Conservation (phyloP, 2,113 vertebrate species). For the Lathamus discolor region DNA sequence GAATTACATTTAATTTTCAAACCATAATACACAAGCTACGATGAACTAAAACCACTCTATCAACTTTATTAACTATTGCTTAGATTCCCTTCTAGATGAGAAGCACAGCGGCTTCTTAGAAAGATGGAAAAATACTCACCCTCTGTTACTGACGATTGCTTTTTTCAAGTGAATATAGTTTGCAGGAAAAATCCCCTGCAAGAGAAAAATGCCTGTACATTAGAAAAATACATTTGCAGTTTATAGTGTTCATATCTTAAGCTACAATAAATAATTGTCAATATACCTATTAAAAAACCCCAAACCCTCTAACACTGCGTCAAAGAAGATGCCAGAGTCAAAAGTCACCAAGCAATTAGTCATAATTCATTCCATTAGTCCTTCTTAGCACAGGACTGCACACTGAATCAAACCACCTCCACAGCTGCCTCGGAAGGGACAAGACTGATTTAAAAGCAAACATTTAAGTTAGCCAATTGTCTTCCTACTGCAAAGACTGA, state of each 20-base stretch:
- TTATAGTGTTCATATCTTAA: not conserved
- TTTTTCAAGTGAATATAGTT: slow-evolving; percentile 86
- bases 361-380: not conserved
- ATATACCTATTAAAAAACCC: not conserved
- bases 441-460: not conserved
- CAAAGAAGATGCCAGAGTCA: not conserved
- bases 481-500: not conserved
- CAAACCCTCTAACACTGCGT: not conserved
- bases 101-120: not conserved
- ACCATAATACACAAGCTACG: not conserved
- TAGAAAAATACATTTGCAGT: slow-evolving; percentile 17
- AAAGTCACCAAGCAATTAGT: not conserved
- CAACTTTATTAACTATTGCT: not conserved
- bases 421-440: not conserved
- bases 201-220: slow-evolving; percentile 23
- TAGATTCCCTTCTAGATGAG: not conserved
- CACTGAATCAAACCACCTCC: not conserved
- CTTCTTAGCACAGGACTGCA: not conserved
- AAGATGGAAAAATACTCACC: slow-evolving; percentile 73
- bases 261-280: not conserved
- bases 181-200: slow-evolving; percentile 83
- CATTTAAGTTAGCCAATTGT: not conserved
- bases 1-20: not conserved
- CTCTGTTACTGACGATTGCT: slow-evolving; percentile 83
- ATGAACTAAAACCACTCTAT: not conserved